Percentiles rank a stretch among this genome's conserved stretches.
Evolutionary conservation across 2,113 vertebrate genomes (phyloP).

Genomic region (Dolichotis patagonum): DNA sequence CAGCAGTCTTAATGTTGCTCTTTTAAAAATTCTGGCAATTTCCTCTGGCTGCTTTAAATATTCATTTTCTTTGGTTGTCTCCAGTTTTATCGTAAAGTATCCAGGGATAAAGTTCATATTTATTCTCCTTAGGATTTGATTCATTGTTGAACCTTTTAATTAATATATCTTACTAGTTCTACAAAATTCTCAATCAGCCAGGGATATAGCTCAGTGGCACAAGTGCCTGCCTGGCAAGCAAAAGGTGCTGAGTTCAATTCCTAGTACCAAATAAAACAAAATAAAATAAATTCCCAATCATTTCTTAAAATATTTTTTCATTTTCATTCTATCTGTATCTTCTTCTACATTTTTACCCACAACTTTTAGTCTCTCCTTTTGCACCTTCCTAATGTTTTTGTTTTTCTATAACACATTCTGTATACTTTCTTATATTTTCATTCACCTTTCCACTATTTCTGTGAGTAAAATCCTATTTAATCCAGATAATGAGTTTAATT

Average conservation of each 20-base stretch:
- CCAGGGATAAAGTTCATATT: not conserved
- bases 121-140: not conserved
- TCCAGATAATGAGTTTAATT: not conserved
- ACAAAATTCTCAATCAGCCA: not conserved
- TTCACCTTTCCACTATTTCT: not conserved
- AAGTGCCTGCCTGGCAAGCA: no score
- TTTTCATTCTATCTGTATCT: not conserved
- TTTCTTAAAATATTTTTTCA: not conserved
- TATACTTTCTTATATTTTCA: constrained; percentile 11
- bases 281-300: not conserved
- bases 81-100: not conserved
- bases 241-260: no score
- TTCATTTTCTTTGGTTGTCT: not conserved
- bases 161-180: not conserved
- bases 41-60: not conserved
- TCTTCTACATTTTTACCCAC: not conserved
- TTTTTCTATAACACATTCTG: not conserved
- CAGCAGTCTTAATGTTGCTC: not conserved
- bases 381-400: not conserved
- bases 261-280: no score
- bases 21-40: constrained; percentile 1
- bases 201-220: no score
- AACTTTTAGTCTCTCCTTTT: not conserved
- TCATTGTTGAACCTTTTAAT: not conserved
- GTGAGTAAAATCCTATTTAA: not conserved